A percentile compares a stretch with the other conserved stretches of the same genome.
Evolutionary conservation across 2,113 vertebrate genomes (phyloP).

Genomic region (Pitta sordida): DNA sequence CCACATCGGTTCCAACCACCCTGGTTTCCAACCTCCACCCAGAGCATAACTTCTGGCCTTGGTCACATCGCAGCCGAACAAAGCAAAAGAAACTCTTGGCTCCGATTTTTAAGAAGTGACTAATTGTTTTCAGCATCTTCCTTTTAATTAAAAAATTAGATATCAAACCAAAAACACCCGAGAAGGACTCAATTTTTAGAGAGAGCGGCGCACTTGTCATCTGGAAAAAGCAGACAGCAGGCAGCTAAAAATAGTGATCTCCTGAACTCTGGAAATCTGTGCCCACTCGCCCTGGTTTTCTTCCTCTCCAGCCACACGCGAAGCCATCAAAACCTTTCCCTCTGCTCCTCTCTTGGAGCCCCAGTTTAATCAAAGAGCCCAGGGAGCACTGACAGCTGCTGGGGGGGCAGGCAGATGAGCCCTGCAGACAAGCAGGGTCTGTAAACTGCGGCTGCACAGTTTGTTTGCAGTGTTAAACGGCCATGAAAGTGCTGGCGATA

Average conservation of each 20-base stretch:
- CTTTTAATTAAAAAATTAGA: conserved; percentile 7
- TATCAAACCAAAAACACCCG: background rate
- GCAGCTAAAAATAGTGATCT: background rate
- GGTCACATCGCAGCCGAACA: background rate
- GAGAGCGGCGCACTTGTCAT: background rate
- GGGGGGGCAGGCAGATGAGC: background rate
- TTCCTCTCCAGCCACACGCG: accelerated
- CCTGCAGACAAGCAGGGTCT: background rate
- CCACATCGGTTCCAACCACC: background rate
- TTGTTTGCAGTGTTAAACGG: background rate
- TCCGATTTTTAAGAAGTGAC: background rate
- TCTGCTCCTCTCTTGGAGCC: background rate
- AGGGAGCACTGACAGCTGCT: background rate
- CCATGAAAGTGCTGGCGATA: background rate
- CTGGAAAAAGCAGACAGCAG: background rate
- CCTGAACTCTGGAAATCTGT: background rate
- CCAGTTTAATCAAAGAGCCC: background rate
- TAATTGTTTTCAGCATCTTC: conserved; percentile 35
- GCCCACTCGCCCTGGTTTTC: background rate
- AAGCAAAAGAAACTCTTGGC: background rate
- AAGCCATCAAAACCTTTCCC: background rate
- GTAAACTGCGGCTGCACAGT: background rate
- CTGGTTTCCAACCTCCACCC: background rate
- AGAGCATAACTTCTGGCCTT: background rate
- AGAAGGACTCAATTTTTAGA: background rate